Conservation (phyloP, 2,797 vertebrate genomes). For the Orientallactaga sibirica region DNA sequence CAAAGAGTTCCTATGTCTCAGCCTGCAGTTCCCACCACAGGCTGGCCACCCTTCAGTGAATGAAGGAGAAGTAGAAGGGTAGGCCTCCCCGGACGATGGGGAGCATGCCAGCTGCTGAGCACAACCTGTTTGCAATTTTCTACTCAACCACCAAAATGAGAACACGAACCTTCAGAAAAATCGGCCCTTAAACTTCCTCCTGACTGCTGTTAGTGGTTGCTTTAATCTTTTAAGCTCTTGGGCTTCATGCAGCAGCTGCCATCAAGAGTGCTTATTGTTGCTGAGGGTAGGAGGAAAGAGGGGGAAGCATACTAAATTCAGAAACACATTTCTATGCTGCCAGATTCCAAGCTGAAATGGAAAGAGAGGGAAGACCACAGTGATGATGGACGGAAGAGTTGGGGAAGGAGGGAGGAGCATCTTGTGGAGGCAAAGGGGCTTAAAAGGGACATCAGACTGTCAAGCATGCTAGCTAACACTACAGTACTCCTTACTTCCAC, state of each 20-base stretch:
- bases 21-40: neutral
- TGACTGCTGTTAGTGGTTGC: slow-evolving; percentile 88
- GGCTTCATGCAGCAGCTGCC: slow-evolving; percentile 88
- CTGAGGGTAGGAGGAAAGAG: slow-evolving; percentile 77
- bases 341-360: slow-evolving; percentile 28
- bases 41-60: neutral
- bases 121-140: slow-evolving; percentile 89
- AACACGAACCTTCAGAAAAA: slow-evolving; percentile 86
- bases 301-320: slow-evolving; percentile 71
- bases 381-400: neutral
- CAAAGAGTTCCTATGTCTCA: neutral
- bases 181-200: slow-evolving; percentile 87
- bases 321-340: slow-evolving; percentile 64
- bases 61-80: slow-evolving; percentile 27
- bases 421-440: neutral
- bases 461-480: neutral
- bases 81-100: slow-evolving; percentile 80
- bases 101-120: slow-evolving; percentile 78
- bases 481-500: neutral
- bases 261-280: slow-evolving; percentile 88
- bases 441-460: neutral
- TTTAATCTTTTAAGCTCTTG: slow-evolving; percentile 93
- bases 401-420: neutral
- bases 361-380: neutral
- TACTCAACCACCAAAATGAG: slow-evolving; percentile 86